Evolutionary conservation across 2,888 invertebrate species (phyloP), one percentile per base, ranked within the genome.

Genomic region (Onthophagus sagittarius): DNA sequence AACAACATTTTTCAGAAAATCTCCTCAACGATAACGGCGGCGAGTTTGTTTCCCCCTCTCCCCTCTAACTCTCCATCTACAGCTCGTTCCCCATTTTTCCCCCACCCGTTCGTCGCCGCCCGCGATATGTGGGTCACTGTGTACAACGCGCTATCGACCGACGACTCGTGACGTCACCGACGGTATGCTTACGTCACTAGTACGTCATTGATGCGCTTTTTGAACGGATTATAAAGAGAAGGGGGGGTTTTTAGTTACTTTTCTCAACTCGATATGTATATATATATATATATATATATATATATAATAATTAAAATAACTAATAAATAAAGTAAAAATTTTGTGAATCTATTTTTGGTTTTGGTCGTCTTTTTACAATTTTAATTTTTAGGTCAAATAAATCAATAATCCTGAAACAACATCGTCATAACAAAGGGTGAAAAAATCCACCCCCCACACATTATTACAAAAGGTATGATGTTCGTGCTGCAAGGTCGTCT

Each of bases 91-190:
- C 23, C 23, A 23, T 23, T 23, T n/a, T 67, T 23, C 23, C 23
- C 31, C 32, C 23, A 23, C n/a, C 31, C n/a, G 31, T 23, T 2
- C 67, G 67, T 31, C 31, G 23, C 67, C 31, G 23, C 31, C 32
- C 67, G 67, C 39, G 67, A 77, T 79, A 83, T 83, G 82, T 84
- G 83, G 84, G 84, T 84, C 84, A 84, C 82, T 83, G 80, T 81
- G 83, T 81, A 80, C 80, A 78, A 73, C 73, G 73, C 73, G 71
- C 32, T 80, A 82, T 82, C 81, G 81, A 81, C 72, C 77, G 70
- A 65, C 62, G 65, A 70, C 74, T 76, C 78, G 75, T 81, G 81
- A 82, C 82, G 82, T 82, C 81, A 81, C 73, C 15, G 70, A 69
- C 53, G 15, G 11, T 13, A 53, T 11, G 15, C 65, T 67, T 23